Conservation (phyloP, 2,113 vertebrate species). For the Condylura cristata region DNA sequence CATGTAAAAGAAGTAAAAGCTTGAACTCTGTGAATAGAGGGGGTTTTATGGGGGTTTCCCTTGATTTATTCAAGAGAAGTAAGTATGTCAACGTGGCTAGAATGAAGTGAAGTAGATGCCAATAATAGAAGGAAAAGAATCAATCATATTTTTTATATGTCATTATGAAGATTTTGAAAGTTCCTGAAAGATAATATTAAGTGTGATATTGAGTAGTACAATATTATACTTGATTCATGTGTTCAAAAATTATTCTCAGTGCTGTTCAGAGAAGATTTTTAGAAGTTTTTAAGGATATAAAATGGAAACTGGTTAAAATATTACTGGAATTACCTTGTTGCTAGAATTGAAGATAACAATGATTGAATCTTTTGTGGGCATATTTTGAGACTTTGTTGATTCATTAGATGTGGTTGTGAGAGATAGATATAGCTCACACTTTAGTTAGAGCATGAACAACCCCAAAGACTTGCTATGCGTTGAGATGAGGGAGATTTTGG, state of each 20-base stretch:
- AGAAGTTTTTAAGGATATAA: no score
- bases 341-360: neutral
- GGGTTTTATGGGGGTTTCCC: neutral
- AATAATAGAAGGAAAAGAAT: neutral
- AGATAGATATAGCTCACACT: neutral
- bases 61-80: neutral
- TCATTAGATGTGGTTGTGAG: neutral
- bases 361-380: neutral
- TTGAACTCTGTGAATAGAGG: neutral
- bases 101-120: neutral
- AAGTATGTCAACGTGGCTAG: neutral
- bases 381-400: constrained; percentile 10
- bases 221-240: neutral
- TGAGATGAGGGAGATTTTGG: neutral
- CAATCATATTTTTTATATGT: neutral
- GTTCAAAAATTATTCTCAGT: neutral
- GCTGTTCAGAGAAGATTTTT: neutral
- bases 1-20: neutral
- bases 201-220: neutral
- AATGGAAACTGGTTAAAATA: neutral
- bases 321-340: neutral
- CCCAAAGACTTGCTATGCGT: no score
- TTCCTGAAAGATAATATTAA: neutral
- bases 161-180: neutral
- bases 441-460: neutral